phyloP scores from a whole-genome alignment of 2,888 invertebrate species.

The Congeria kusceri region DNA sequence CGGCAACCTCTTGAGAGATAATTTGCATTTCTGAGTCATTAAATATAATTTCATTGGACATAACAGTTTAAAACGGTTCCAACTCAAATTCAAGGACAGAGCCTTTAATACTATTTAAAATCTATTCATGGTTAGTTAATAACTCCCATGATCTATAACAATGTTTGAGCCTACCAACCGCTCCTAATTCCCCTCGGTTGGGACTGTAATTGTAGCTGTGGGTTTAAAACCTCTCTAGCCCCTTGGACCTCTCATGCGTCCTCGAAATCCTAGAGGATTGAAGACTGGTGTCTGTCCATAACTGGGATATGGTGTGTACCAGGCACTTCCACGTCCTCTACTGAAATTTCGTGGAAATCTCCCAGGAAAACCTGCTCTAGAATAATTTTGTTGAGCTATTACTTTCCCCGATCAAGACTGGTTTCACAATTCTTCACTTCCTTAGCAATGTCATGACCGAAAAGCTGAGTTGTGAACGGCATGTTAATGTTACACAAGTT shows the following conservation, averaged over 20 bases:
- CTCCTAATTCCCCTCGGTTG: too few relatives aligned
- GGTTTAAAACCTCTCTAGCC: too few relatives aligned
- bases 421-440: constrained; percentile 27
- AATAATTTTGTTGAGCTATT: too few relatives aligned
- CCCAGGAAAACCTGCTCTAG: too few relatives aligned
- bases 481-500: constrained; percentile 16
- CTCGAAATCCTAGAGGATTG: too few relatives aligned
- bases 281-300: too few relatives aligned
- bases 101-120: constrained; percentile 21
- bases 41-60: constrained; percentile 25
- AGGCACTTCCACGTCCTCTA: too few relatives aligned
- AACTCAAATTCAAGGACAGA: constrained; percentile 7
- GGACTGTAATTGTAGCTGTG: neutral
- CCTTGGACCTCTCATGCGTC: too few relatives aligned
- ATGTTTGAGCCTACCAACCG: too few relatives aligned
- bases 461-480: constrained; percentile 12
- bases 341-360: too few relatives aligned
- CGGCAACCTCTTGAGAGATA: constrained; percentile 8
- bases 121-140: constrained; percentile 21
- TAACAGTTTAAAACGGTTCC: neutral
- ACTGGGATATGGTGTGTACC: too few relatives aligned
- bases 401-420: neutral
- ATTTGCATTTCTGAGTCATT: constrained; percentile 12
- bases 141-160: too few relatives aligned
- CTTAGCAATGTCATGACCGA: constrained; percentile 18